These are phyloP conservation scores for Vulpes lagopus DNA, from an alignment of 2,113 vertebrate species.

Conservation along the genomic window DNA sequence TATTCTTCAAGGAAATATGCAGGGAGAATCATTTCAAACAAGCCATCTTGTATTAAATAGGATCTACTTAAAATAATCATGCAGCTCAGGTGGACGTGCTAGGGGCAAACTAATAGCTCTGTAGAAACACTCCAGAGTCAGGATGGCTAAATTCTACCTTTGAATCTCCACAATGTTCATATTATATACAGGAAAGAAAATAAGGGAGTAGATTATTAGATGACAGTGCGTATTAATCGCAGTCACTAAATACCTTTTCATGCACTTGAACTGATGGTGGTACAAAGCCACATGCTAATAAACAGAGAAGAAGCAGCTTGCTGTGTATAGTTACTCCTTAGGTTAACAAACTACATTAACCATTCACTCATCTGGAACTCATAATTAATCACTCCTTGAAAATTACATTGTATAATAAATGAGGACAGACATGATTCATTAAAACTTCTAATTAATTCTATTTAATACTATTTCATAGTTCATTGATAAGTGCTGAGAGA, in stretches of 20 bases:
- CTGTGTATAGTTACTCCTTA: constrained; percentile 81
- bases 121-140: neutral
- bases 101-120: neutral
- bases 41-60: constrained; percentile 47
- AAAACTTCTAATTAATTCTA: constrained; percentile 93
- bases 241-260: constrained; percentile 76
- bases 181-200: neutral
- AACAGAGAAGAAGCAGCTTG: constrained; percentile 79
- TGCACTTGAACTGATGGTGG: constrained; percentile 74
- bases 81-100: neutral
- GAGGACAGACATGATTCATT: constrained; percentile 91
- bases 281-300: constrained; percentile 79
- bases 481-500: constrained; percentile 90
- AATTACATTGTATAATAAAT: constrained; percentile 92
- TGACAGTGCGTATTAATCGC: constrained; percentile 64
- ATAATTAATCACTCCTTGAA: constrained; percentile 90
- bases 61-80: constrained; percentile 67
- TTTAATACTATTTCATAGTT: constrained; percentile 92
- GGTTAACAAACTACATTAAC: constrained; percentile 90
- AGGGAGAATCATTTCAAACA: constrained; percentile 62
- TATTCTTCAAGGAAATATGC: constrained; percentile 59
- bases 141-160: neutral
- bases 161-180: neutral
- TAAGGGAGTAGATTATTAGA: constrained; percentile 63
- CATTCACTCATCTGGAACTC: constrained; percentile 88